A percentile compares a stretch with the other conserved stretches of the same genome.
phyloP scores from a whole-genome alignment of 2,888 invertebrate species.

The Spilosoma lubricipeda region DNA sequence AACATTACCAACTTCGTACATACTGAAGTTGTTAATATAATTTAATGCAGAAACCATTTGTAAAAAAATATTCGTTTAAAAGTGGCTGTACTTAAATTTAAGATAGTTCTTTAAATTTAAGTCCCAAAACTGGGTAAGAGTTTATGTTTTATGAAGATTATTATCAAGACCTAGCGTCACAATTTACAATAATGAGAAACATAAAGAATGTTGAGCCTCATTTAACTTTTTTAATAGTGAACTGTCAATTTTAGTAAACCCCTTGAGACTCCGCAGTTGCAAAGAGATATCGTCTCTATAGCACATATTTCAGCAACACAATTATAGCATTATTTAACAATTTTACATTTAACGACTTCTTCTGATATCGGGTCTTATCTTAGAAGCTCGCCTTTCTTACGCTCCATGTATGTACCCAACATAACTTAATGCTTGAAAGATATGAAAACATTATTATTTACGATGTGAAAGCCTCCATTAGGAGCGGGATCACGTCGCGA shows the following conservation, averaged over 20 bases:
- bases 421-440: background rate
- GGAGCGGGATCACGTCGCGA: constrained; percentile 5
- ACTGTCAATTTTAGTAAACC: too few species aligned
- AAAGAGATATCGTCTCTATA: too few species aligned
- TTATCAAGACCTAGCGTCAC: too few species aligned
- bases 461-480: background rate
- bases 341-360: background rate
- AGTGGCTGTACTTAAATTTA: background rate
- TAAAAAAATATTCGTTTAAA: background rate
- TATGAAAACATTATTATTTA: background rate
- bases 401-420: background rate
- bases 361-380: background rate
- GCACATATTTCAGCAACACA: too few species aligned
- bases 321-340: too few species aligned
- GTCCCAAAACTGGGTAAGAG: background rate
- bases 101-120: background rate
- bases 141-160: background rate
- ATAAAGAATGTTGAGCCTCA: background rate
- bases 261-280: too few species aligned
- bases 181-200: background rate
- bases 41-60: background rate
- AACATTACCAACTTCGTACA: background rate
- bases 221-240: too few species aligned
- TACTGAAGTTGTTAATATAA: too few species aligned
- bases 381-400: background rate